phyloP scores from a whole-genome alignment of 2,797 vertebrate species.

The Tamandua tetradactyla region DNA sequence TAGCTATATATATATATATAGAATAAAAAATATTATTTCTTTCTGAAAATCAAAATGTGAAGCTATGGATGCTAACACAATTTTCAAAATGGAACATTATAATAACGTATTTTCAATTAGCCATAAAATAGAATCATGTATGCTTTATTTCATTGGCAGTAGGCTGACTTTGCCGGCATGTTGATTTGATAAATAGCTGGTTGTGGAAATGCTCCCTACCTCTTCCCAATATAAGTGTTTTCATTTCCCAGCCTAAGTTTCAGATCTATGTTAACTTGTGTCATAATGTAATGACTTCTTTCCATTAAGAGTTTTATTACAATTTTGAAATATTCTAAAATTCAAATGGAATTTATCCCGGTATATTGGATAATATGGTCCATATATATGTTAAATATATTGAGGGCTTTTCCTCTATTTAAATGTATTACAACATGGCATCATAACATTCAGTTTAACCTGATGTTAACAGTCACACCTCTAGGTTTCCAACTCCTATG shows the following conservation, averaged over 20 bases:
- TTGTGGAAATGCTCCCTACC: rapidly evolving
- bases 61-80: not conserved
- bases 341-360: not conserved
- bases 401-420: not conserved
- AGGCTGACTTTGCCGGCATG: not conserved
- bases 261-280: not conserved
- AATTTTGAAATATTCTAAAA: constrained; percentile 56
- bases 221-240: not conserved
- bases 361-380: not conserved
- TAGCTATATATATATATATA: not conserved
- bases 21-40: not conserved
- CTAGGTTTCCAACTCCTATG: constrained; percentile 21
- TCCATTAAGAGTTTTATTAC: constrained; percentile 7
- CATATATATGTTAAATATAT: not conserved
- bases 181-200: not conserved
- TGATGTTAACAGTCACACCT: not conserved
- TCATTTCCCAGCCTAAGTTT: not conserved
- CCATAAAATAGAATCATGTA: not conserved
- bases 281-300: not conserved
- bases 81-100: not conserved
- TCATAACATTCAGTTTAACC: constrained; percentile 15
- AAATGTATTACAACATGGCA: not conserved
- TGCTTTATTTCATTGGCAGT: not conserved
- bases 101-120: not conserved
- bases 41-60: constrained; percentile 12